Base-by-base conservation (phyloP, 2,888 invertebrate species). In the Ochropleura leucogaster region DNA sequence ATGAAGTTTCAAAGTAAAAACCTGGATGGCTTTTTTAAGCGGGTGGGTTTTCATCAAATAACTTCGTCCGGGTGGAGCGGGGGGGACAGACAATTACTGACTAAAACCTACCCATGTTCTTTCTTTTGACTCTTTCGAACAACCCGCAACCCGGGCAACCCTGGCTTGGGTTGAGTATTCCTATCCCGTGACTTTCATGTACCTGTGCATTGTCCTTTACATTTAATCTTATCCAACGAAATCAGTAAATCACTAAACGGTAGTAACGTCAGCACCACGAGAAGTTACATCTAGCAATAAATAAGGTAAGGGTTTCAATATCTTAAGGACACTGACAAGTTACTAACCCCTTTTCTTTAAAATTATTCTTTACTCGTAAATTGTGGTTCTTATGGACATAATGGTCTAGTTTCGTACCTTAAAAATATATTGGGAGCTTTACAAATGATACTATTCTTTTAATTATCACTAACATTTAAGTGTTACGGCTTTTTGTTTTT, bases 291-390 rank as follows among this genome's bases (percentile, higher is more conserved):
- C 12, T 10, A 49, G 72, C 57, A 47, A 76, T 82, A 82, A 80
- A 82, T 82, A 70, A 84, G 65, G 72, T 60, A 44, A 77, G 57
- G 82, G 84, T 77, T 77, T 72, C 84, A 84, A 82, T 84, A 84
- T 80, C 77, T 82, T 68, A 72, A 63, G 62, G 46, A 20, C 55
- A 62, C 72, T 77, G 82, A 80, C 81, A 82, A 76, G 80, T 76
- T 72, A 72, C 84, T 77, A 77, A 84, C 84, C 82, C 82, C 84
- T 80, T 81, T 82, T 77, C 59, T 76, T 68, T 77, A 53, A 72
- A 76, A 84, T 72, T 64, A 72, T 72, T 64, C 53, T 69, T 60
- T 30, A 44, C 18, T 44, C 47, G 42, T 74, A 78, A 66, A 76
- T 77, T 71, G 20, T 46, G 18, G 12, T 47, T 65, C 30, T 46